phyloP scores from a whole-genome alignment of 2,888 invertebrate species.

The Habroteleia sp. region DNA sequence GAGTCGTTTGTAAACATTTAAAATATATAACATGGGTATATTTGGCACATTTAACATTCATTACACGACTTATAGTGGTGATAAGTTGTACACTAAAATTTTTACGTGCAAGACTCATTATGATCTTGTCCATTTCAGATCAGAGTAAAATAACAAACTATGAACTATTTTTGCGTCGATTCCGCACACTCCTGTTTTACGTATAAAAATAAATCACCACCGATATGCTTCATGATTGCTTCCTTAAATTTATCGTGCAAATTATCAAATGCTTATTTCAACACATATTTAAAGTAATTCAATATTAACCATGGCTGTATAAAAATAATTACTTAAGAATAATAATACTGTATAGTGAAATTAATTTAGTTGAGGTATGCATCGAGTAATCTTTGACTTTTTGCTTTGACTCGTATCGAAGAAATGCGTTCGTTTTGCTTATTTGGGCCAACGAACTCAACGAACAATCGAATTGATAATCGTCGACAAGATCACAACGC shows the following conservation, averaged over 20 bases:
- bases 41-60: conserved; percentile 79
- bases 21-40: conserved; percentile 78
- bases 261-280: background rate
- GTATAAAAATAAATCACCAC: conserved; percentile 37
- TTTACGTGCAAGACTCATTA: conserved; percentile 44
- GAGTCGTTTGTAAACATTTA: conserved; percentile 74
- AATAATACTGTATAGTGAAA: conserved; percentile 46
- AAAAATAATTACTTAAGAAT: conserved; percentile 34
- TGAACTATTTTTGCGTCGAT: background rate
- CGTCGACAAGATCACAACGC: conserved; percentile 66
- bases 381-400: background rate
- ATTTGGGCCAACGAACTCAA: too few relatives aligned
- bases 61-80: conserved; percentile 50
- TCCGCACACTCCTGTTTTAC: background rate
- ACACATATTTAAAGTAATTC: background rate
- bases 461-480: background rate
- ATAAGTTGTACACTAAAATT: conserved; percentile 54
- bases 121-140: conserved; percentile 47
- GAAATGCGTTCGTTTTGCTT: too few relatives aligned
- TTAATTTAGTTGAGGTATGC: conserved; percentile 4
- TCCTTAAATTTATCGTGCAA: conserved; percentile 16
- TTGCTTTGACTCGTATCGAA: background rate
- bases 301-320: background rate
- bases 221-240: conserved; percentile 54
- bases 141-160: background rate